Evolutionary conservation across 2,888 invertebrate species (phyloP).

Genomic region (Agriotes lineatus): DNA sequence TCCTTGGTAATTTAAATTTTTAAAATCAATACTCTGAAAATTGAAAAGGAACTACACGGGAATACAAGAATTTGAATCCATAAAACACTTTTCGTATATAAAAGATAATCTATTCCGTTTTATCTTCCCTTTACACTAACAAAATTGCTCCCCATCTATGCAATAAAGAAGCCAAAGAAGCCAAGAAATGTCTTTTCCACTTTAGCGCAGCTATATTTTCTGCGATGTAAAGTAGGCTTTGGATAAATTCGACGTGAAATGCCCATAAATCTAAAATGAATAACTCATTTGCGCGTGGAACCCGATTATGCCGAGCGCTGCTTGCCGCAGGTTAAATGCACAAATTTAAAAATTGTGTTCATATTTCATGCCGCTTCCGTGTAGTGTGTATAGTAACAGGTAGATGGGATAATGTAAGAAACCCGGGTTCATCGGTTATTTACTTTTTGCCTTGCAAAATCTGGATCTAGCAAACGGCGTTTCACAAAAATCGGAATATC

Average conservation of each 20-base stretch:
- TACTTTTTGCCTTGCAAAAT: neutral
- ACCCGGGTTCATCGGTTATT: slow-evolving; percentile 33
- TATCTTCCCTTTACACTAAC: slow-evolving; percentile 44
- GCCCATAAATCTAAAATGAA: slow-evolving; percentile 63
- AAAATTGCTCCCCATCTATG: slow-evolving; percentile 45
- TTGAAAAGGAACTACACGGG: neutral
- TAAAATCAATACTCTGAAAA: no score
- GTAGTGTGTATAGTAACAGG: slow-evolving; percentile 47
- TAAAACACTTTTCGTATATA: slow-evolving; percentile 32
- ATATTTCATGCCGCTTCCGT: slow-evolving; percentile 55
- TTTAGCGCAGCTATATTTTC: slow-evolving; percentile 44
- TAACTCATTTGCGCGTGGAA: slow-evolving; percentile 62
- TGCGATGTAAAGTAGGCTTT: slow-evolving; percentile 41
- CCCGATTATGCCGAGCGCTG: slow-evolving; percentile 60
- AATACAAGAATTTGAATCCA: neutral
- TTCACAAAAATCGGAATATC: no score
- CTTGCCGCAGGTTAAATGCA: slow-evolving; percentile 60
- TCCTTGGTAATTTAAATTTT: no score
- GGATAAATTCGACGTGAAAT: slow-evolving; percentile 59
- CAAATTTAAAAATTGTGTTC: slow-evolving; percentile 62
- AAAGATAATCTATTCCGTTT: slow-evolving; percentile 44
- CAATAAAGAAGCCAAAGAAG: slow-evolving; percentile 51
- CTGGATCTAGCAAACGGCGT: no score
- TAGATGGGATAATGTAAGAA: slow-evolving; percentile 46
- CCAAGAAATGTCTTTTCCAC: slow-evolving; percentile 50